Evolutionary conservation across 2,113 vertebrate genomes (phyloP), one percentile per base, ranked within the genome.

Genomic region (Colinus virginianus): DNA sequence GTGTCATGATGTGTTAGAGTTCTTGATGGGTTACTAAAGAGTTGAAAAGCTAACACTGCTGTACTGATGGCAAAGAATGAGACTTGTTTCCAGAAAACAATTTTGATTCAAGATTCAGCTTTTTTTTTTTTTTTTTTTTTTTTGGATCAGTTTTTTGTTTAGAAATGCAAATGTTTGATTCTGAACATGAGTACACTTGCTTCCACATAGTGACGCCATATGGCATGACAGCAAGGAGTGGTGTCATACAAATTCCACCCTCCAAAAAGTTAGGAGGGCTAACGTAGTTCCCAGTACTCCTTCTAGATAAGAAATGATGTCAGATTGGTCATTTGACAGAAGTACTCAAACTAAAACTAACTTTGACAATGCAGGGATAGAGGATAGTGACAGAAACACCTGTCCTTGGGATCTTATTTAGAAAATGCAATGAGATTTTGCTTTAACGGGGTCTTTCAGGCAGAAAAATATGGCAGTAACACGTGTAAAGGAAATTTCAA

Each of bases 401-500:
- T 96, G 97, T 97, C 97, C 95, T 97, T 97, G 68, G 81, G 89
- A 97, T 98, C 94, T 96, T 98, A 97, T 97, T 98, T 98, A 97
- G 95, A 87, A 93, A 97, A 96, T 55, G 84, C 86, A 95, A 94
- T 93, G 95, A 97, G 96, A 98, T 97, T 98, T 97, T 97, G 97
- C 96, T 98, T 97, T 97, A 98, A 97, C 96, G 30, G 96, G 92
- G 95, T 97, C 97, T 98, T 98, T 98, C 98, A 98, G 97, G 97
- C 98, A 98, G 98, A 98, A 98, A 98, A 98, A 98, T 98, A 98
- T 97, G 97, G 97, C 97, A 97, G 97, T 98, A 98, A 98, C 98
- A 98, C 96, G 97, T 98, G 98, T 98, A 98, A 98, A 98, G 97
- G 98, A 98, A 98, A 98, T 98, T 98, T 98, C 98, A 98, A 98